phyloP scores from a whole-genome alignment of 2,888 invertebrate species.

The Thymelicus acteon region DNA sequence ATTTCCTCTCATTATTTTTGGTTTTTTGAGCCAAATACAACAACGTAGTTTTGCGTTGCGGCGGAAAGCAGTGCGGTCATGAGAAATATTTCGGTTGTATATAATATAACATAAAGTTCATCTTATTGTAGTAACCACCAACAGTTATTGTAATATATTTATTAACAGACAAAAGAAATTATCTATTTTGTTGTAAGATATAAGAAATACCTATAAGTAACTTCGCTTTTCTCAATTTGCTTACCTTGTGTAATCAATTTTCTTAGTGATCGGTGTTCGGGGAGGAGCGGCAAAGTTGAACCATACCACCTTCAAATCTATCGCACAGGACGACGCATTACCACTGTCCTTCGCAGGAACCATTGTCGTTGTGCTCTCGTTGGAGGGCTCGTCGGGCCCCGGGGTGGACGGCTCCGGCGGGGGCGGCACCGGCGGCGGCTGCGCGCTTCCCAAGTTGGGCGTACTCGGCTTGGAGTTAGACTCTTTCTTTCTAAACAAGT shows the following conservation, averaged over 20 bases:
- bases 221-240: background rate
- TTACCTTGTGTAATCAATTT: slow-evolving; percentile 96
- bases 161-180: too few species aligned
- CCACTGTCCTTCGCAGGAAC: slow-evolving; percentile 87
- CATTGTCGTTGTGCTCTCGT: slow-evolving; percentile 68
- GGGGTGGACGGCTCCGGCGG: slow-evolving; percentile 65
- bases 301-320: slow-evolving; percentile 96
- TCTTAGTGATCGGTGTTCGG: slow-evolving; percentile 95
- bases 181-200: too few species aligned
- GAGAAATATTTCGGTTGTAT: too few species aligned
- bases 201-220: too few species aligned
- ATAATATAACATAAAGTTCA: too few species aligned
- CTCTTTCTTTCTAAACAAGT: slow-evolving; percentile 80
- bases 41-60: too few species aligned
- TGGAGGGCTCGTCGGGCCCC: slow-evolving; percentile 69
- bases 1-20: too few species aligned
- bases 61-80: too few species aligned
- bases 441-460: slow-evolving; percentile 79
- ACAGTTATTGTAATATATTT: too few species aligned
- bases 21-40: too few species aligned
- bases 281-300: slow-evolving; percentile 99
- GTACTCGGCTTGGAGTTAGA: slow-evolving; percentile 86
- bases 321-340: slow-evolving; percentile 93
- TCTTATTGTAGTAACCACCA: too few species aligned
- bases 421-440: slow-evolving; percentile 64